Evolutionary conservation across 2,113 vertebrate species (phyloP).

Genomic region (Chaenogobius annularis): DNA sequence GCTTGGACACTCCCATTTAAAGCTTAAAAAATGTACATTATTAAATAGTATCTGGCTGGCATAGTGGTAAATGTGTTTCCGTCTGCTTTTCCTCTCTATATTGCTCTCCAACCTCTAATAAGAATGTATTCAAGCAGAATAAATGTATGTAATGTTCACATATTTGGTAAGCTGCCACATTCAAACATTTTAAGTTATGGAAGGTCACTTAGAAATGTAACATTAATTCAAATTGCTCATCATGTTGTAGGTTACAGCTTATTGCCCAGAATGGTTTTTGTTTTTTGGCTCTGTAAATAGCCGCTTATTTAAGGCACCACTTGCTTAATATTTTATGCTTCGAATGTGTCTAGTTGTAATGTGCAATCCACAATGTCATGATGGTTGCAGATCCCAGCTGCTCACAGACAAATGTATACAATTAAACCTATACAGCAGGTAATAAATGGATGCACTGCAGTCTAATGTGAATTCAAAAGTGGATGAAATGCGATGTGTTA

Average conservation of each 20-base stretch:
- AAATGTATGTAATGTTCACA: neutral
- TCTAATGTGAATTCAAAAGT: neutral
- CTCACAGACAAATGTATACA: neutral
- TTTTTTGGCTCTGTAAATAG: neutral
- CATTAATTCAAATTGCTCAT: neutral
- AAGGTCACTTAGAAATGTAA: neutral
- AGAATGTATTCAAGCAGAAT: neutral
- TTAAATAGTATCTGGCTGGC: neutral
- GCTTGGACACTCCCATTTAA: neutral
- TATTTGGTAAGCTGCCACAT: neutral
- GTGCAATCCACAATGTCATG: neutral
- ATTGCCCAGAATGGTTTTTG: neutral
- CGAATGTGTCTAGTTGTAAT: neutral
- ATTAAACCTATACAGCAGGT: neutral
- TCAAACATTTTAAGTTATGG: neutral
- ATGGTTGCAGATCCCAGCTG: neutral
- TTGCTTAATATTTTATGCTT: neutral
- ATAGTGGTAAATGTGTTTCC: neutral
- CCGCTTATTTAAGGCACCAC: neutral
- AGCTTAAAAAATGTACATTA: neutral
- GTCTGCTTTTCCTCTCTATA: neutral
- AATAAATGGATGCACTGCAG: neutral
- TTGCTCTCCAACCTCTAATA: neutral
- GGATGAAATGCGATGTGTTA: neutral
- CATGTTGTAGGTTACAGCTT: neutral